A percentile compares a stretch with the other conserved stretches of the same genome.
Conservation (phyloP, 1,140 invertebrate species). For the Bathynomus jamesi region DNA sequence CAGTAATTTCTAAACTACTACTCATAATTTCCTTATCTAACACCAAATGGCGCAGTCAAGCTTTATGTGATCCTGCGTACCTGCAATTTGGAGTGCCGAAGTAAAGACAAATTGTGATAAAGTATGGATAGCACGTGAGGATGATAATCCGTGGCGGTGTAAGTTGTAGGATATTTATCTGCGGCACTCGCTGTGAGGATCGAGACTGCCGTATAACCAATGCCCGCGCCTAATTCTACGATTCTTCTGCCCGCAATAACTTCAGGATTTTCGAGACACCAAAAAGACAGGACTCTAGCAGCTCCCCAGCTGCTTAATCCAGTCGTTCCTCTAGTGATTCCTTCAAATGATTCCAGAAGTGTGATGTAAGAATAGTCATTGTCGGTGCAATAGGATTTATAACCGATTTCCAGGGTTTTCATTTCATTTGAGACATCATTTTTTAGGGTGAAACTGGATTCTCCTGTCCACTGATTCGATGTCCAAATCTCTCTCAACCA, state of each 20-base stretch:
- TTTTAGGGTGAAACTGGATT: too few species aligned
- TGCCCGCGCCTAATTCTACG: slow-evolving; percentile 30
- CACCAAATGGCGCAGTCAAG: too few species aligned
- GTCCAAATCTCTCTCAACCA: too few species aligned
- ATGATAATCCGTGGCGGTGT: slow-evolving; percentile 30
- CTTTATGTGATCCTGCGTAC: too few species aligned
- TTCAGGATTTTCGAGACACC: slow-evolving; percentile 17
- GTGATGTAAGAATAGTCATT: slow-evolving; percentile 13
- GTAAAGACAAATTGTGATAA: slow-evolving; percentile 32
- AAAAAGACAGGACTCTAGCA: slow-evolving; percentile 23
- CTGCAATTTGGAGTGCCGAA: too few species aligned
- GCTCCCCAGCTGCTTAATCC: slow-evolving; percentile 31
- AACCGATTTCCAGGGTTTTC: too few species aligned
- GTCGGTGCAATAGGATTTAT: too few species aligned
- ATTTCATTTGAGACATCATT: too few species aligned
- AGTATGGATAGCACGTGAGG: slow-evolving; percentile 25
- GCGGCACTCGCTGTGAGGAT: slow-evolving; percentile 11
- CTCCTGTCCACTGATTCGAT: too few species aligned
- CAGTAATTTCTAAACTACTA: too few species aligned
- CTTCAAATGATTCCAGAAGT: slow-evolving; percentile 24
- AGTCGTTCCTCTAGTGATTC: slow-evolving; percentile 26
- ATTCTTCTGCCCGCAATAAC: slow-evolving; percentile 17
- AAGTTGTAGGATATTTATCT: background rate
- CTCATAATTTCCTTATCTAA: too few species aligned
- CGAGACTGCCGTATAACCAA: slow-evolving; percentile 19